Base-by-base conservation (phyloP, 1,140 invertebrate genomes). In the Caenorhabditis inopinata region DNA sequence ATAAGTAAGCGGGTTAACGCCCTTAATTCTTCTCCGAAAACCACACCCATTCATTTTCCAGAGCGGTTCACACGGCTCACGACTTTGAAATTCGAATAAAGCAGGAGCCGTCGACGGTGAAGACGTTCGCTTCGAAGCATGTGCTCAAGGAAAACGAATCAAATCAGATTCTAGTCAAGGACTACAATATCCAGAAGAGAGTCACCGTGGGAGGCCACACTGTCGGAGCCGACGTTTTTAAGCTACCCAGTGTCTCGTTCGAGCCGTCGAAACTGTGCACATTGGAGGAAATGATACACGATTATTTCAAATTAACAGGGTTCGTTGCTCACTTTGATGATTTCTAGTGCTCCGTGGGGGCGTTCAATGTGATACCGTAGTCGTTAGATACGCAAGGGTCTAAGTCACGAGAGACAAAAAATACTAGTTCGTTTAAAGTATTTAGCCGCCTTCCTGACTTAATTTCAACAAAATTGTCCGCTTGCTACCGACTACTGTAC, bases 1-100 rank as follows among this genome's bases (percentile, higher is more conserved):
- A 82, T 48, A 51, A 77, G 47, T 74, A 74, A 82, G 53, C 62
- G 45, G 32, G 51, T 81, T 16, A 42, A 74, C 23, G 49, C 49
- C 47, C 76, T 49, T 18, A 18, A 77, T 12, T 51, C 47, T 38
- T 18, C 25, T 38, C 76, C n/a, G n/a, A n/a, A n/a, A n/a, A n/a
- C n/a, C n/a, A n/a, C n/a, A n/a, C n/a, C n/a, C n/a, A n/a, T 21
- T 35, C 16, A n/a, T 38, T 35, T 62, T 38, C 9, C 18, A 76
- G 45, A 47, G 48, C 47, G 23, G 23, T 48, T 23, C 45, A 46
- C 16, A 46, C 27, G n/a, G 23, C 27, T 38, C 51, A 38, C 16
- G 76, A 53, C 45, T 62, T 62, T 46, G 42, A 38, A 27, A 42
- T 42, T 45, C 46, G 29, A 46, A 23, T 53, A 21, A 58, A 46